These are phyloP conservation scores for Napeogenes sylphis DNA, from an alignment of 2,888 invertebrate species.

Conservation along the genomic window DNA sequence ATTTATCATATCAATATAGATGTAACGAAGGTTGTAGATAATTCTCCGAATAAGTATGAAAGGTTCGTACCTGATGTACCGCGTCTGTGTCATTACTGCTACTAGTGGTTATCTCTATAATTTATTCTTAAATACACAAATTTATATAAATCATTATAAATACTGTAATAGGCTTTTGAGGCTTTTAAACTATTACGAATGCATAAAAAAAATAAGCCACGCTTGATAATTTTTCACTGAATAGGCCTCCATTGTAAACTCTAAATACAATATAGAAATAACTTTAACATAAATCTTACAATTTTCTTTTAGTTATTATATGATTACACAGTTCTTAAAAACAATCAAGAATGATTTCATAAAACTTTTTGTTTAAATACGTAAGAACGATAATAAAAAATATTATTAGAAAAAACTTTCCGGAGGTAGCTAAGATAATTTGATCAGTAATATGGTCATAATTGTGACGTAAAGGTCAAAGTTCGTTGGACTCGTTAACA, in stretches of 20 bases:
- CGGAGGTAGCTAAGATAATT: neutral
- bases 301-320: no score
- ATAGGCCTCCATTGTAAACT: neutral
- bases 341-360: no score
- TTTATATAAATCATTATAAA: constrained; percentile 7
- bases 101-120: constrained; percentile 27
- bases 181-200: neutral
- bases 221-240: no score
- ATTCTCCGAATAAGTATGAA: constrained; percentile 44
- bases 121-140: constrained; percentile 30
- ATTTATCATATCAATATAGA: constrained; percentile 70
- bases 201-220: neutral
- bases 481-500: neutral
- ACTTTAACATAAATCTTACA: no score
- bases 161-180: constrained; percentile 24
- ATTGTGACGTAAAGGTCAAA: neutral
- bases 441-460: neutral
- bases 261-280: no score
- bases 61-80: constrained; percentile 55
- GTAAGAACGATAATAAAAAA: no score
- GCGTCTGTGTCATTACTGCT: constrained; percentile 26
- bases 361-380: no score
- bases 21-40: constrained; percentile 61
- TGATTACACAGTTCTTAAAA: no score
- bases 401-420: neutral